Base-by-base conservation (phyloP, 1,140 invertebrate species). In the Drosophila elegans region DNA sequence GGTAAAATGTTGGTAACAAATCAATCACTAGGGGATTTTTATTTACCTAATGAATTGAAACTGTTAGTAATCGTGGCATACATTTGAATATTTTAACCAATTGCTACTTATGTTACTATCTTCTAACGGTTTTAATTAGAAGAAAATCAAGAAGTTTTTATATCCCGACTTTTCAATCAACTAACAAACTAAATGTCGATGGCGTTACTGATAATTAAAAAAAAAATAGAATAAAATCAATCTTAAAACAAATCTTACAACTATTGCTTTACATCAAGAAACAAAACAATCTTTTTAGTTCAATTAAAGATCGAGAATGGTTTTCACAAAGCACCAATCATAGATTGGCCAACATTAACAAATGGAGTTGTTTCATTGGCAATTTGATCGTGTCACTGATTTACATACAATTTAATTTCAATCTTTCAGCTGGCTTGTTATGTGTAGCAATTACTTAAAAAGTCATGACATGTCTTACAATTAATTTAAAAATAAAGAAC, bases 381-480 rank as follows among this genome's bases (percentile, higher is more conserved):
- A 63, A 9, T 27, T 63, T 13, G 54, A 63, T 63, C 16, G 60
- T 63, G 60, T 60, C 16, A 60, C 16, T 63, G 54, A 63, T 63
- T 27, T 10, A 44, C n/a, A 9, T 5, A 10, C 48, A 54, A 61
- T 61, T 54, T 32, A 34, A 60, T 53, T 38, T 27, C 51, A 53
- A 53, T 38, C 44, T 25, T 45, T 45, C 10, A 45, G 11, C 44
- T 4, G 29, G 27, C 16, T 16, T 32, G n/a, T n/a, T n/a, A n/a
- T n/a, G n/a, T n/a, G n/a, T n/a, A n/a, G n/a, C n/a, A n/a, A n/a
- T 13, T 51, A 34, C 9, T 5, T 2, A 49, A 13, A 34, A 21
- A 49, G 12, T 16, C 29, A 52, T 36, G 32, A 52, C 32, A 21
- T 52, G 13, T 6, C 49, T 12, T 36, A 11, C 36, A 32, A 13